Conservation (phyloP, 2,113 vertebrate genomes). For the Marcusenius ussheri region DNA sequence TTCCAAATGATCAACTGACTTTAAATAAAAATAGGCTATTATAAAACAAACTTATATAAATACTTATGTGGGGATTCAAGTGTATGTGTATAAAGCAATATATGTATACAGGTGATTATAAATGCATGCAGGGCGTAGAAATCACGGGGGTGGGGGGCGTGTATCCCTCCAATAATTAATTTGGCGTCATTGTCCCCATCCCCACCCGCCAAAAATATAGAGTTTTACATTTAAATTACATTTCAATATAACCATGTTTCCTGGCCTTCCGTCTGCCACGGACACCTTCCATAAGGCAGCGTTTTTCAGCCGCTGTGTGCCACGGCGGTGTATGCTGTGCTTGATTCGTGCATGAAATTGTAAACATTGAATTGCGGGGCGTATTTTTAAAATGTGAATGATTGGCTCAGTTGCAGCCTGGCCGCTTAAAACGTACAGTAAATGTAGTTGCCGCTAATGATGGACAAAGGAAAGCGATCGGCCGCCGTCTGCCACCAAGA, state of each 20-base stretch:
- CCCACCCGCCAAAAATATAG: background rate
- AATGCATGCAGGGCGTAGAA: background rate
- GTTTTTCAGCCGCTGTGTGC: background rate
- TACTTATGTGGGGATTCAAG: background rate
- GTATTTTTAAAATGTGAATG: background rate
- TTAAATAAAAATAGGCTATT: background rate
- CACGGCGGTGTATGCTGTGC: background rate
- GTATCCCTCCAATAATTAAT: background rate
- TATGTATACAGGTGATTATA: background rate
- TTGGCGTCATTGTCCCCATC: background rate
- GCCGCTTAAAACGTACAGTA: background rate
- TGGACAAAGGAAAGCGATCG: background rate
- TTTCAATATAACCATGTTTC: background rate
- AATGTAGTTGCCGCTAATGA: background rate
- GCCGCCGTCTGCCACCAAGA: background rate
- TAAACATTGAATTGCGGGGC: background rate
- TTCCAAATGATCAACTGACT: background rate
- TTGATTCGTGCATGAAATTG: background rate
- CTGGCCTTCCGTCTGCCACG: background rate
- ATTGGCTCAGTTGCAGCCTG: background rate
- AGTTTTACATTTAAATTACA: background rate
- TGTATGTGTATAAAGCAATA: background rate
- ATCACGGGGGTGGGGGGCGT: background rate
- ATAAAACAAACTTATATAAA: background rate
- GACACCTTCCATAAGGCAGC: background rate